Base-by-base conservation (phyloP, 1,140 invertebrate genomes). In the Nasonia longicornis region DNA sequence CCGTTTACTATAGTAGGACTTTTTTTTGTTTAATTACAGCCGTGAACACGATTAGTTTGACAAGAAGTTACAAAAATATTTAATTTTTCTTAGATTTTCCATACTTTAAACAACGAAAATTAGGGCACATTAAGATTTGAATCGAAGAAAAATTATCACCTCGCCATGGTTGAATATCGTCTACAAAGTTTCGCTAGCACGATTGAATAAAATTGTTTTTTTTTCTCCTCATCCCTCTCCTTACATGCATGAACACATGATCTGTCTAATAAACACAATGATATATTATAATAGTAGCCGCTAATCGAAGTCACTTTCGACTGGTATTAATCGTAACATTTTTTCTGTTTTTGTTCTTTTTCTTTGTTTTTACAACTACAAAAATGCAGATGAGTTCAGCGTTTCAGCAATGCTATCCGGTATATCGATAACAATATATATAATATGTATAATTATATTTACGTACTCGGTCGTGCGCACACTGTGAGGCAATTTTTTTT, bases 361-460 rank as follows among this genome's bases (percentile, higher is more conserved):
- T 70, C 11, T 76, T 48, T 45, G 16, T 82, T 64, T 79, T 48
- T 64, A 72, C 74, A 66, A 75, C 81, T 83, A 83, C 80, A 84
- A 84, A 84, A 86, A 85, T 86, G 82, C 83, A 84, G 82, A 85
- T 85, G 85, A 83, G 82, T 86, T 63, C 77, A 81, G 85, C 80
- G 83, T 83, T 85, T 84, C 84, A 84, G 79, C 84, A 83, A 86
- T 86, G 84, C 82, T 77, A 80, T 83, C 69, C 52, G 76, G 72
- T 78, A 76, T 77, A 78, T 82, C 64, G 71, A 82, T 82, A 82
- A 79, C 81, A 83, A 83, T 83, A 83, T 77, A 22, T 80, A 80
- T 78, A 71, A 74, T 83, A 76, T 79, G 67, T 84, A 82, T 82
- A 78, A 82, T 84, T 84, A 80, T 84, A 83, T 78, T 80, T 76